A percentile compares a stretch with the other conserved stretches of the same genome.
Evolutionary conservation across 2,797 vertebrate species (phyloP).

Genomic region (Oreonectes daqikongensis): DNA sequence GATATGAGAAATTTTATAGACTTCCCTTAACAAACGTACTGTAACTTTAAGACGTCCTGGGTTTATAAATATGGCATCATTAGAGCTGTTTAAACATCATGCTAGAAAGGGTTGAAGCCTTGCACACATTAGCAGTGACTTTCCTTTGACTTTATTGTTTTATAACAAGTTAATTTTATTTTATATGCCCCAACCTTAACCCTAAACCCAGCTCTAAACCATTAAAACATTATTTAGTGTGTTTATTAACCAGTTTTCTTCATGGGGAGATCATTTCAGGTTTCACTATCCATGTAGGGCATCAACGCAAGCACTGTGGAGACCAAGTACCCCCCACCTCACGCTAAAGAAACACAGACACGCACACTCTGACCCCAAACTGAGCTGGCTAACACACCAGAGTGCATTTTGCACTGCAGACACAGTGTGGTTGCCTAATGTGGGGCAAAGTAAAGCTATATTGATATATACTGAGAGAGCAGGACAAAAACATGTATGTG

Average conservation of each 20-base stretch:
- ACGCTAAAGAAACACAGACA: background rate
- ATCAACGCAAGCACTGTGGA: background rate
- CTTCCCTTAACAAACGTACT: conserved; percentile 4
- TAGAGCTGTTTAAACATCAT: background rate
- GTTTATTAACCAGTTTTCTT: background rate
- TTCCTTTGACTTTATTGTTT: background rate
- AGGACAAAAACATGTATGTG: background rate
- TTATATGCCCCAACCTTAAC: background rate
- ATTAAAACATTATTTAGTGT: background rate
- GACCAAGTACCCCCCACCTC: background rate
- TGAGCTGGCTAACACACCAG: conserved; percentile 7
- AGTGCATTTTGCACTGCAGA: conserved; percentile 26
- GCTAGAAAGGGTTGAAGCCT: background rate
- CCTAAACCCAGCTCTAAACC: background rate
- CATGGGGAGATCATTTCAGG: background rate
- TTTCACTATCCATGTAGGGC: background rate
- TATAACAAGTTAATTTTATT: background rate
- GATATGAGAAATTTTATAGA: conserved; percentile 11
- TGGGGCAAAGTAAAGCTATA: conserved; percentile 23
- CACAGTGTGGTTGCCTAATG: conserved; percentile 20
- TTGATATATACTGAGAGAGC: conserved; percentile 16
- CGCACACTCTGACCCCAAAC: conserved; percentile 5
- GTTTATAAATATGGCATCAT: background rate
- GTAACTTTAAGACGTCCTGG: background rate
- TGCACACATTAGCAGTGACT: background rate